Percentiles rank a stretch among this genome's conserved stretches.
Conservation (phyloP, 2,888 invertebrate genomes). For the Drosophila infuscata region DNA sequence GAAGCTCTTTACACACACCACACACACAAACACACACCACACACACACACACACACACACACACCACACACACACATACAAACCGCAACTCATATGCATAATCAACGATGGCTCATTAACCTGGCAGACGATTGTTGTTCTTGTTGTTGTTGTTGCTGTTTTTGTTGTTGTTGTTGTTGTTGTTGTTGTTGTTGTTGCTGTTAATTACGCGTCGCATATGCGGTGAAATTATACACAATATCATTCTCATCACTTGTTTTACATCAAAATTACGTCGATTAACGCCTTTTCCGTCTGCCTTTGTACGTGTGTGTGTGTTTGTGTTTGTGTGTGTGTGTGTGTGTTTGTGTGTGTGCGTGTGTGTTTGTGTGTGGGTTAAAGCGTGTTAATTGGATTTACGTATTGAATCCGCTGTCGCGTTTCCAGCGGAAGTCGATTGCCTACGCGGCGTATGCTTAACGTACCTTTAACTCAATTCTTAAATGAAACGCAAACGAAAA, state of each 20-base stretch:
- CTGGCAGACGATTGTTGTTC: constrained; percentile 48
- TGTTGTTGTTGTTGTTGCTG: constrained; percentile 33
- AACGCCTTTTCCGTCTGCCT: constrained; percentile 58
- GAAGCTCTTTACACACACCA: constrained; percentile 27
- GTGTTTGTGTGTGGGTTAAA: constrained; percentile 31
- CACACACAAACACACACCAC: background rate
- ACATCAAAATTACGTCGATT: constrained; percentile 77
- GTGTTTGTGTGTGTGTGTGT: constrained; percentile 8
- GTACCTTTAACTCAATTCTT: constrained; percentile 11
- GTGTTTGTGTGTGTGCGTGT: constrained; percentile 15
- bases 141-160: constrained; percentile 26
- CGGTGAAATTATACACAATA: constrained; percentile 73
- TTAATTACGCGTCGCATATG: constrained; percentile 73
- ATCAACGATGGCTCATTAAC: constrained; percentile 80
- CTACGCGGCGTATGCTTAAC: constrained; percentile 61
- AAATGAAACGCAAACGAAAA: background rate
- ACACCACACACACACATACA: constrained; percentile 7
- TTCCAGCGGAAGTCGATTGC: constrained; percentile 51
- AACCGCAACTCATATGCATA: constrained; percentile 68
- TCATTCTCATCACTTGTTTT: constrained; percentile 70
- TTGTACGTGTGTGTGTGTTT: background rate
- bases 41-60: constrained; percentile 6
- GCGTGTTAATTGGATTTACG: constrained; percentile 77
- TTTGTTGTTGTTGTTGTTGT: constrained; percentile 51
- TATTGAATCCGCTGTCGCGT: constrained; percentile 63